phyloP scores from a whole-genome alignment of 2,113 vertebrate genomes.

The Odobenus rosmarus region DNA sequence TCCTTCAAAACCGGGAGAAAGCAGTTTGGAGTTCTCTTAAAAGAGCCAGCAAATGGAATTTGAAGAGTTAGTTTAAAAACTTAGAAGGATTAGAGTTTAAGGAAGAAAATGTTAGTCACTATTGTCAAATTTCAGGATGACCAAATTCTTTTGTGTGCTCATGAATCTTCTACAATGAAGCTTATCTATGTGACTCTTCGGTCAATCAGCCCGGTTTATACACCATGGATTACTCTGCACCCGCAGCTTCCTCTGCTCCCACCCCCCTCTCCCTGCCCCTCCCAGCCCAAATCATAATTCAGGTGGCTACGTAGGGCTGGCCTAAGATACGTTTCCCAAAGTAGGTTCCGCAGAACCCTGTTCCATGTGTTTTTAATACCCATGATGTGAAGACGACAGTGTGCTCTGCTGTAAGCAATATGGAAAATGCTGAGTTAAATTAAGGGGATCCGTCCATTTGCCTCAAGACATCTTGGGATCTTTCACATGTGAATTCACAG shows the following conservation, averaged over 20 bases:
- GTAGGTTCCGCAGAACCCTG: not conserved
- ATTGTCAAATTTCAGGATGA: conserved; percentile 22
- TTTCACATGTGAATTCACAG: not conserved
- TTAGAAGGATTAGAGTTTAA: not conserved
- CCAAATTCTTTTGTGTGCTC: conserved; percentile 32
- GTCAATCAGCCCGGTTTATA: not conserved
- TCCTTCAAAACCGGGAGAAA: conserved; percentile 9
- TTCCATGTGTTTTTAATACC: not conserved
- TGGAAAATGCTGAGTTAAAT: not conserved
- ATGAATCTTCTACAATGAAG: not conserved
- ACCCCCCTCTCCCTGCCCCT: not conserved
- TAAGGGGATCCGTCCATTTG: not conserved
- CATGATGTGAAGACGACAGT: not conserved
- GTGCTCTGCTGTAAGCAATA: not conserved
- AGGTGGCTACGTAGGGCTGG: not conserved
- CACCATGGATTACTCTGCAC: not conserved
- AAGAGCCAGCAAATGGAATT: not conserved
- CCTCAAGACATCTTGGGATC: not conserved
- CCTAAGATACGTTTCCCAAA: not conserved
- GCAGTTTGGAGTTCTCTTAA: not conserved
- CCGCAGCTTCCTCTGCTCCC: not conserved
- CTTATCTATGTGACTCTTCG: not conserved
- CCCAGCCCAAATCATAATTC: not conserved
- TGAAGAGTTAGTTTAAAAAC: conserved; percentile 2
- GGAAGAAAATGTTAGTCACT: conserved; percentile 14